Percentiles rank a stretch among this genome's conserved stretches.
Evolutionary conservation across 1,140 invertebrate species (phyloP).

Genomic region (Trigoniulus corallinus): DNA sequence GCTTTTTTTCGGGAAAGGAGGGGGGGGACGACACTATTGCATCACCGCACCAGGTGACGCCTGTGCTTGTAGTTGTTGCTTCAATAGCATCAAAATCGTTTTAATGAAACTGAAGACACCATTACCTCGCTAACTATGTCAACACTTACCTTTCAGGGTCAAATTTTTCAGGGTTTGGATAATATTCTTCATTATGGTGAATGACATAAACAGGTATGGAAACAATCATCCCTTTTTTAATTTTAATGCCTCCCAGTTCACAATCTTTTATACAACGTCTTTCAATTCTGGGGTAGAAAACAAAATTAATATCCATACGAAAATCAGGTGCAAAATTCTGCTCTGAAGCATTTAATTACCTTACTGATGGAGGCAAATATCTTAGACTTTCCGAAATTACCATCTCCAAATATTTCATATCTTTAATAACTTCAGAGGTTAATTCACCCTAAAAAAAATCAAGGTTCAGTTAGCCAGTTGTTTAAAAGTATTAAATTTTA

Average conservation of each 20-base stretch:
- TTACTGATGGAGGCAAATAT: background rate
- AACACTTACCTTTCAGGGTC: conserved; percentile 42
- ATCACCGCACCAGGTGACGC: no score
- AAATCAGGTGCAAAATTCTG: background rate
- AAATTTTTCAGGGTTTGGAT: conserved; percentile 36
- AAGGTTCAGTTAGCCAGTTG: background rate
- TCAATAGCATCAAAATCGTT: no score
- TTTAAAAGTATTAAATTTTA: background rate
- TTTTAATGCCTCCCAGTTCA: conserved; percentile 25
- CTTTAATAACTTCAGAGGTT: background rate
- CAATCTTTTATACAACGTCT: background rate
- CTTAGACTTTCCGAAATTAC: background rate
- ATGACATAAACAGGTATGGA: conserved; percentile 31
- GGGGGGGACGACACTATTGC: background rate
- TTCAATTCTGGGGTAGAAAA: background rate
- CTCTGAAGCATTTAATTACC: background rate
- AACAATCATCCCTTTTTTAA: conserved; percentile 28
- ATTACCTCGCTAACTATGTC: no score
- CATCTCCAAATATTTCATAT: background rate
- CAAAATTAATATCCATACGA: background rate
- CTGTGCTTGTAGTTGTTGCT: no score
- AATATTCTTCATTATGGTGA: conserved; percentile 38
- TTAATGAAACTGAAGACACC: no score
- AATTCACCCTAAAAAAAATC: background rate
- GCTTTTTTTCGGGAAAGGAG: no score